Evolutionary conservation across 2,113 vertebrate genomes (phyloP).

Genomic region (Podilymbus podiceps): DNA sequence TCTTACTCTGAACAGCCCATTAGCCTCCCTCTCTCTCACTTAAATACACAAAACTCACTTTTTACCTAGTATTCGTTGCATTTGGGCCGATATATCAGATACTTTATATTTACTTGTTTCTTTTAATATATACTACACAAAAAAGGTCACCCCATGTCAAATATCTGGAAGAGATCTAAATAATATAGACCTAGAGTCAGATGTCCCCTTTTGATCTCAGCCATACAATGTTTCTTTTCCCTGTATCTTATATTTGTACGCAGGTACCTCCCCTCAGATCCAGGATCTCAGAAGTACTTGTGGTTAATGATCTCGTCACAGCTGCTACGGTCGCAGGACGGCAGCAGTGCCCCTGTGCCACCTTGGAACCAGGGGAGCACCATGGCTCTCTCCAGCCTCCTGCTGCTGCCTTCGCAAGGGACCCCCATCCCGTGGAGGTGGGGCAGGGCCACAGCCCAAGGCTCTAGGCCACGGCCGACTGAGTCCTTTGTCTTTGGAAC

Average conservation of each 20-base stretch:
- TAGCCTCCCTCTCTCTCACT: background rate
- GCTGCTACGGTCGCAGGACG: background rate
- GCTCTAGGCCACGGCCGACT: background rate
- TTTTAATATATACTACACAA: background rate
- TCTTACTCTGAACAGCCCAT: background rate
- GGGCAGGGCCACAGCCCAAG: background rate
- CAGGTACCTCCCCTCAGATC: background rate
- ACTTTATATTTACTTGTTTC: background rate
- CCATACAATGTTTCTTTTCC: background rate
- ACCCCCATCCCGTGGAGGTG: rapidly evolving
- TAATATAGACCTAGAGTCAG: background rate
- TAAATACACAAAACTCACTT: background rate
- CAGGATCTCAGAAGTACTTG: background rate
- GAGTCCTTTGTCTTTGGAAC: background rate
- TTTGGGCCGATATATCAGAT: background rate
- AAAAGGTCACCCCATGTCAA: background rate
- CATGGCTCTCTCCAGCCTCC: background rate
- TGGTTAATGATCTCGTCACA: background rate
- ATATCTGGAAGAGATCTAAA: background rate
- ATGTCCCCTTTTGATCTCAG: background rate
- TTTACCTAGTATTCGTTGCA: background rate
- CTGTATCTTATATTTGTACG: background rate
- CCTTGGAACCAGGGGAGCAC: background rate
- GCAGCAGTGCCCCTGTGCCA: rapidly evolving
- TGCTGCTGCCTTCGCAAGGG: background rate